Conservation (phyloP, 2,888 invertebrate species). For the Perizoma affinitatum region DNA sequence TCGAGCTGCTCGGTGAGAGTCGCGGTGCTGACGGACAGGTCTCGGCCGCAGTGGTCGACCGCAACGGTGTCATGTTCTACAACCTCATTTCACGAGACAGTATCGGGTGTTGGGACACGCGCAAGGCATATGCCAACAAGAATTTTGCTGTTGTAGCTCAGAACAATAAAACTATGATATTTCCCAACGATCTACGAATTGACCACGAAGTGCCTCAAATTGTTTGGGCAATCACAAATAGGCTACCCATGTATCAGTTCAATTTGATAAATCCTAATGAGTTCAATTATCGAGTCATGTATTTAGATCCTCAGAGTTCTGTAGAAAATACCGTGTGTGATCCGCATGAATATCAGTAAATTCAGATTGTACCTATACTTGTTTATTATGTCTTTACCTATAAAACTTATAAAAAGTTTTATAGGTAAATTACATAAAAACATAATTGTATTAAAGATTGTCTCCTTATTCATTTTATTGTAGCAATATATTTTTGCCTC, state of each 20-base stretch:
- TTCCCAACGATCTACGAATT: constrained; percentile 92
- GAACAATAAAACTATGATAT: constrained; percentile 86
- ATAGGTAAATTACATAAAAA: too few species aligned
- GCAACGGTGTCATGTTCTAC: constrained; percentile 90
- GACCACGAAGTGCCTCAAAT: constrained; percentile 88
- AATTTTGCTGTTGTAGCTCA: constrained; percentile 87
- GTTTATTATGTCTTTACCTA: too few species aligned
- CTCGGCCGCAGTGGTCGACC: constrained; percentile 89
- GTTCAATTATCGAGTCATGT: constrained; percentile 90
- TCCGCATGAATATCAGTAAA: constrained; percentile 29
- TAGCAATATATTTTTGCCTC: not conserved
- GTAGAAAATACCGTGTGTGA: constrained; percentile 86
- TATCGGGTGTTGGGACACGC: constrained; percentile 92
- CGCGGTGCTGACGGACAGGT: constrained; percentile 88
- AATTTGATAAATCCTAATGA: constrained; percentile 86
- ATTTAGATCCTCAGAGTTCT: constrained; percentile 85
- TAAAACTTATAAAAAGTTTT: too few species aligned
- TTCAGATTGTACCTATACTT: too few species aligned
- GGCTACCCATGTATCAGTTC: constrained; percentile 90
- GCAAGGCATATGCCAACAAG: constrained; percentile 87
- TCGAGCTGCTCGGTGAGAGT: constrained; percentile 74
- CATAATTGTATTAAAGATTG: too few species aligned
- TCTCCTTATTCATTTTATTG: not conserved
- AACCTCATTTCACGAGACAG: constrained; percentile 91
- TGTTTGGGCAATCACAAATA: constrained; percentile 91